phyloP scores from a whole-genome alignment of 1,140 invertebrate species.

The Caenorhabditis inopinata region DNA sequence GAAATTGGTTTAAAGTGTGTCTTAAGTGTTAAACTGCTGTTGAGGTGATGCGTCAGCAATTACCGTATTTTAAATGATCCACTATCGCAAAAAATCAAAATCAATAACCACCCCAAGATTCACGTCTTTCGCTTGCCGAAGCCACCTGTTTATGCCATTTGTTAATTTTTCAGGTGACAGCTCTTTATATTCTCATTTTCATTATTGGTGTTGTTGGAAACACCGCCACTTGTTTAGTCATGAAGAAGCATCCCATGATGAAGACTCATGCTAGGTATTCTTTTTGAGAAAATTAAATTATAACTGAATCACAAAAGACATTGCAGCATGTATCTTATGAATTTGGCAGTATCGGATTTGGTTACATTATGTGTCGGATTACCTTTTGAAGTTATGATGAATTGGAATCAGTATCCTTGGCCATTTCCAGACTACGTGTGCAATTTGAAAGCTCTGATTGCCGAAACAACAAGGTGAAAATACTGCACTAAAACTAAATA shows the following conservation, averaged over 20 bases:
- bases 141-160: too few relatives aligned
- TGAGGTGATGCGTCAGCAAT: too few relatives aligned
- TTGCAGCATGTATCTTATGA: constrained; percentile 41
- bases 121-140: too few relatives aligned
- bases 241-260: constrained; percentile 66
- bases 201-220: constrained; percentile 83
- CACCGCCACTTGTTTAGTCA: constrained; percentile 86
- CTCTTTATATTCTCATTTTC: constrained; percentile 82
- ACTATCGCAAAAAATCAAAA: too few relatives aligned
- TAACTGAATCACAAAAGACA: too few relatives aligned
- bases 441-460: constrained; percentile 78
- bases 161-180: constrained; percentile 67
- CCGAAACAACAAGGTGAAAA: constrained; percentile 75
- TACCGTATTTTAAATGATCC: too few relatives aligned
- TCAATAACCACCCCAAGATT: too few relatives aligned
- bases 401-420: constrained; percentile 49
- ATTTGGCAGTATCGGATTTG: constrained; percentile 45
- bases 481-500: not conserved
- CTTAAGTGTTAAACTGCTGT: too few relatives aligned
- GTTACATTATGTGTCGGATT: constrained; percentile 44
- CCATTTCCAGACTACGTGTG: constrained; percentile 81
- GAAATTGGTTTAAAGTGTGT: too few relatives aligned
- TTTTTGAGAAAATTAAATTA: too few relatives aligned
- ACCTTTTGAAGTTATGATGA: constrained; percentile 46
- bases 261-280: constrained; percentile 46